Conservation (phyloP, 2,797 vertebrate species). For the Ceryle rudis region DNA sequence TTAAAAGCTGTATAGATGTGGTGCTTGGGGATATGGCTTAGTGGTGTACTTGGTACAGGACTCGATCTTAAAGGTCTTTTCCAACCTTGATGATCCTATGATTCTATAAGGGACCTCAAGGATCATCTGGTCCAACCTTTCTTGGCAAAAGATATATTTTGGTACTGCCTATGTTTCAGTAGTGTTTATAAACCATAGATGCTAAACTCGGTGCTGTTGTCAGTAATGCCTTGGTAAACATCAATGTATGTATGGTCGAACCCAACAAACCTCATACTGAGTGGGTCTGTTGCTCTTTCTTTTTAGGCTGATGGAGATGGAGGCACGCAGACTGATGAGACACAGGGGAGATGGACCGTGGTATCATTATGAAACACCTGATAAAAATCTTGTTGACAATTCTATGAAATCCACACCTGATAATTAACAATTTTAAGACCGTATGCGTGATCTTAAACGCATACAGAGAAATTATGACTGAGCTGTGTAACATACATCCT, state of each 20-base stretch:
- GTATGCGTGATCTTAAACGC: neutral
- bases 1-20: no score
- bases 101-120: neutral
- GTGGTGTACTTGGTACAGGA: no score
- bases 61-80: no score
- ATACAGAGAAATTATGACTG: neutral
- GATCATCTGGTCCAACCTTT: neutral
- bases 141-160: neutral
- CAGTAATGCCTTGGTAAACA: neutral
- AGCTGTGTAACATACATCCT: slow-evolving; percentile 24
- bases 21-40: no score
- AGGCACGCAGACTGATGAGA: slow-evolving; percentile 88
- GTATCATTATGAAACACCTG: slow-evolving; percentile 81
- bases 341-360: slow-evolving; percentile 91
- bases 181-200: neutral
- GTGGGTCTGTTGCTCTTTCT: neutral
- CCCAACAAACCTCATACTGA: neutral
- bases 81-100: no score
- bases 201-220: neutral
- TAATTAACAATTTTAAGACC: slow-evolving; percentile 70
- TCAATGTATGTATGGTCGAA: neutral
- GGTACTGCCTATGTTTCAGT: neutral
- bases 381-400: slow-evolving; percentile 85
- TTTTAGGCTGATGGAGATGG: slow-evolving; percentile 80
- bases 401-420: slow-evolving; percentile 87